Percentiles rank a stretch among this genome's conserved stretches.
phyloP scores from a whole-genome alignment of 2,797 vertebrate species.

The Poeciliopsis paucimaculata region DNA sequence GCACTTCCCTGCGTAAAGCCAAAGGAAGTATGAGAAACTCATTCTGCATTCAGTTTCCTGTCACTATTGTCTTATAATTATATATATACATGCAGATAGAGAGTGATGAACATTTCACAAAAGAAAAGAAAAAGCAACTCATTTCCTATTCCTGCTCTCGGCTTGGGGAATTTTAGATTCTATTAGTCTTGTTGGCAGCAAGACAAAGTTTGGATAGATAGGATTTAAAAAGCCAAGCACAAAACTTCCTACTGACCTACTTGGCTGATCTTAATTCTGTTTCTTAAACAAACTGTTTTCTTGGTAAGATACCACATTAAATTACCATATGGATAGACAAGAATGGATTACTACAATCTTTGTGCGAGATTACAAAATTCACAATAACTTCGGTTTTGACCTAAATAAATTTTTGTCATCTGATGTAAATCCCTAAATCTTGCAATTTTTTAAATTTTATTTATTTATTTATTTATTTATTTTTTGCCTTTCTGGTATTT shows the following conservation, averaged over 20 bases:
- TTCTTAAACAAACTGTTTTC: not conserved
- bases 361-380: not conserved
- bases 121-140: not conserved
- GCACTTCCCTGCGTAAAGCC: conserved; percentile 1
- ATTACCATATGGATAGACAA: not conserved
- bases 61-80: conserved; percentile 23
- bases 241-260: not conserved
- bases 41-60: conserved; percentile 28
- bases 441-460: too few species aligned
- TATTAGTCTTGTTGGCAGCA: conserved; percentile 16
- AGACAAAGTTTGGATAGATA: not conserved
- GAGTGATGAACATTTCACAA: conserved; percentile 22
- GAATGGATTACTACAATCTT: not conserved
- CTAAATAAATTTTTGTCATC: not conserved
- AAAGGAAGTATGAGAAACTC: conserved; percentile 26
- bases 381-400: not conserved
- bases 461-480: too few species aligned
- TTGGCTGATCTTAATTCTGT: not conserved
- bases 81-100: conserved; percentile 36
- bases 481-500: not conserved
- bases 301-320: not conserved
- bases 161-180: conserved; percentile 32
- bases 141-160: conserved; percentile 19
- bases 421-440: not conserved
- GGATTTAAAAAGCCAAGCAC: conserved; percentile 5